A percentile compares a stretch with the other conserved stretches of the same genome.
These are phyloP conservation scores for Endotricha flammealis DNA, from an alignment of 2,888 invertebrate genomes.

Conservation along the genomic window DNA sequence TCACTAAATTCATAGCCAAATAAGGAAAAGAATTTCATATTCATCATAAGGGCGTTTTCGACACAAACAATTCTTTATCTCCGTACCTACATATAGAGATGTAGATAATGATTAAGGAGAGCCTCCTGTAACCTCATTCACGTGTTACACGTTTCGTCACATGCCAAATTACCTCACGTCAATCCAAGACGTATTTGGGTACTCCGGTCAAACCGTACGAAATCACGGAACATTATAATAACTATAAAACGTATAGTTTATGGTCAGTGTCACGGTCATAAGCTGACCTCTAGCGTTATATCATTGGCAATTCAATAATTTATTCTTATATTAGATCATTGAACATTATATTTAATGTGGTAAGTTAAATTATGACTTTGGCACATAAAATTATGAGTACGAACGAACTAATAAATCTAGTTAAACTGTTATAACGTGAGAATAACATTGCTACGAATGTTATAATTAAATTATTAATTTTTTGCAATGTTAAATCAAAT, in stretches of 20 bases:
- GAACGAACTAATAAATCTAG: constrained; percentile 8
- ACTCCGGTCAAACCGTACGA: no score
- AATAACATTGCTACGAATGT: constrained; percentile 10
- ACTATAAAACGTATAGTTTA: not conserved
- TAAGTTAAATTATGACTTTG: constrained; percentile 6
- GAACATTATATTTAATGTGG: constrained; percentile 1
- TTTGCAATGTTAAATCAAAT: constrained; percentile 10
- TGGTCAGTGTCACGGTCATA: constrained; percentile 8
- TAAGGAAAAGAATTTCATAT: no score
- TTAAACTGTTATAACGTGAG: not conserved
- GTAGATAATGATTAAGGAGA: no score
- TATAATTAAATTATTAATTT: constrained; percentile 10
- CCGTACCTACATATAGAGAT: no score
- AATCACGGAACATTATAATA: no score
- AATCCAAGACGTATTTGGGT: no score
- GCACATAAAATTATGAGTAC: constrained; percentile 4
- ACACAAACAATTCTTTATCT: no score
- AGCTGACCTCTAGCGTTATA: constrained; percentile 4
- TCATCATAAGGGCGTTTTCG: no score
- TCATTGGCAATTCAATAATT: constrained; percentile 8
- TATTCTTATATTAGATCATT: constrained; percentile 7
- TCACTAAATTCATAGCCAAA: no score
- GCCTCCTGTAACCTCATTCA: no score
- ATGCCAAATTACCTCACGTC: no score
- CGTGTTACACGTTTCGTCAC: no score